Evolutionary conservation across 2,113 vertebrate species (phyloP), one percentile per base, ranked within the genome.

Genomic region (Halcyon senegalensis): DNA sequence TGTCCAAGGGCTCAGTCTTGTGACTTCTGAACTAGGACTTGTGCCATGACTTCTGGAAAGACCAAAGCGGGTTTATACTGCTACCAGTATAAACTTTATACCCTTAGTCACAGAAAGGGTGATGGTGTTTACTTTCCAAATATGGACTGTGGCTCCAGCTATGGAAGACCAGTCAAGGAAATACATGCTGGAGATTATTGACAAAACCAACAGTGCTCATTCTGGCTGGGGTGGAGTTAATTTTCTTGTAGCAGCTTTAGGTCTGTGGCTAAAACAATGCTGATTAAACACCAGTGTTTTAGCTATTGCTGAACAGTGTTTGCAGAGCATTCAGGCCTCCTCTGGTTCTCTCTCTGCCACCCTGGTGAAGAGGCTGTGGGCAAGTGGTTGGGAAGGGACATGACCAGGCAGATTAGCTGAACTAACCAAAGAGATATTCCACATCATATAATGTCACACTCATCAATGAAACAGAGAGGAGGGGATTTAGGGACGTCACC

Each of bases 371-470:
- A 27, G 21, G 9, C 25, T n/a, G 3, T 41, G 11, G n/a, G 10
- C n/a, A 75, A 37, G 37, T 18, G 27, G 10, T 9, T 53, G 24
- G n/a, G n/a, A 67, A 2, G 11, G 13, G 4, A 27, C 30, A 44
- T 5, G 80, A 18, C 18, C 16, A 50, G 51, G 16, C 30, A 55
- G 43, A 55, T n/a, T 2, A 75, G 8, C 18, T 2, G 1, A 75
- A n/a, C 16, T 67, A 59, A 63, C 13, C 0, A 4, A 48, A 88
- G 35, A 46, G 21, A 41, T 74, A 41, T 21, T 69, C 21, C 21
- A 60, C 35, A 35, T n/a, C 0, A 2, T 16, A 19, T 31, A 35
- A 41, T 1, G 3, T 16, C 16, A 37, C 1, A 12, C n/a, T 66
- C 23, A 75, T 20, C 17, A 67, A 35, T 1, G 2, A 48, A 69